Percentiles rank a stretch among this genome's conserved stretches.
These are phyloP conservation scores for Falco rusticolus DNA, from an alignment of 2,797 vertebrate species.

Conservation along the genomic window DNA sequence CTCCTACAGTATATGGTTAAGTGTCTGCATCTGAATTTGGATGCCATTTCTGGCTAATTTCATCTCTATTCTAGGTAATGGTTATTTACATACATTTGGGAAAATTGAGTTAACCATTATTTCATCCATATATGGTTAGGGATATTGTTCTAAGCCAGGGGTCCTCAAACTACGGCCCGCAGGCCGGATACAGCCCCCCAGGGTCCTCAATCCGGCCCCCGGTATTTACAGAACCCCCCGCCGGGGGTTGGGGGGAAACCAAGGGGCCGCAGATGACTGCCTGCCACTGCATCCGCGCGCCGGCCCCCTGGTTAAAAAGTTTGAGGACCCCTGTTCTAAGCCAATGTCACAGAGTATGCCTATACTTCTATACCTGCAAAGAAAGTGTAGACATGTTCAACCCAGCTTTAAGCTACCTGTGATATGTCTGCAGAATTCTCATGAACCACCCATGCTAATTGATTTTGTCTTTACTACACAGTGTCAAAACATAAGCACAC, in stretches of 20 bases:
- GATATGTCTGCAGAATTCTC: neutral
- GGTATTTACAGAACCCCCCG: too few species aligned
- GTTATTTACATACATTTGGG: neutral
- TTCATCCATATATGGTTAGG: neutral
- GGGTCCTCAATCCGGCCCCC: too few species aligned
- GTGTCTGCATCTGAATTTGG: neutral
- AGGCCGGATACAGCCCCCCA: too few species aligned
- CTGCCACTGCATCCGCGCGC: too few species aligned
- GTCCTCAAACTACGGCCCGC: too few species aligned
- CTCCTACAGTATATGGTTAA: neutral
- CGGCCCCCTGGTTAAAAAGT: too few species aligned
- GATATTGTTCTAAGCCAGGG: neutral
- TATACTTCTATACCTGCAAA: neutral
- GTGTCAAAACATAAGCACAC: neutral
- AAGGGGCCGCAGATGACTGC: too few species aligned
- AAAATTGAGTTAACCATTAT: neutral
- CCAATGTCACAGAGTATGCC: neutral
- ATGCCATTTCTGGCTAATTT: neutral
- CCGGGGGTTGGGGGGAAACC: too few species aligned
- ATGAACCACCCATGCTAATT: neutral
- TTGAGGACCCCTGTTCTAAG: neutral
- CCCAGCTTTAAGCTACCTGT: neutral
- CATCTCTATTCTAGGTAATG: neutral
- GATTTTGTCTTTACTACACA: neutral
- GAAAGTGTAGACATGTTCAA: neutral